phyloP scores from a whole-genome alignment of 1,140 invertebrate genomes.

The Drosophila santomea region DNA sequence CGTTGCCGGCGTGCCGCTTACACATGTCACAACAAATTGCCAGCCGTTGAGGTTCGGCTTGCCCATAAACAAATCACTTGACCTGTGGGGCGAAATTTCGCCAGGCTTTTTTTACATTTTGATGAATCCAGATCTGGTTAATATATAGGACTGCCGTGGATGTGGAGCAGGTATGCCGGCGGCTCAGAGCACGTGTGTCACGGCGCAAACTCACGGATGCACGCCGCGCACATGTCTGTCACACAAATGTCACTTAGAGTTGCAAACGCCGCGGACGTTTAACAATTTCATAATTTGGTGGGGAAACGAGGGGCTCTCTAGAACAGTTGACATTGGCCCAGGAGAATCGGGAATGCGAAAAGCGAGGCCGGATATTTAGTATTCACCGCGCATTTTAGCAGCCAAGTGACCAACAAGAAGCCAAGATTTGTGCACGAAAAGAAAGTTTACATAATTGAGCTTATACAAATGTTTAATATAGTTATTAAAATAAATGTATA shows the following conservation, averaged over 20 bases:
- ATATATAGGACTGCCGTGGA: conserved; percentile 5
- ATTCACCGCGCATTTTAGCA: conserved; percentile 33
- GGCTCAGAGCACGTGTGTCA: conserved; percentile 43
- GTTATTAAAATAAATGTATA: not conserved
- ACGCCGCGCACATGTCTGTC: conserved; percentile 76
- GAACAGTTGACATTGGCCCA: conserved; percentile 30
- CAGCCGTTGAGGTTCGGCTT: conserved; percentile 57
- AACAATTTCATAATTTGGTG: conserved; percentile 76
- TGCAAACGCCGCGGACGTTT: conserved; percentile 68
- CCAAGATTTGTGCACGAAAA: conserved; percentile 8
- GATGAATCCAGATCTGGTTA: conserved; percentile 18
- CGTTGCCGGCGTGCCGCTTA: conserved; percentile 60
- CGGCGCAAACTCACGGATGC: conserved; percentile 67
- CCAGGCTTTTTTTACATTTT: conserved; percentile 7
- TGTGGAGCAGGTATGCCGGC: conserved; percentile 6
- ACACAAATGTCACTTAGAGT: conserved; percentile 80
- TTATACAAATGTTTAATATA: not conserved
- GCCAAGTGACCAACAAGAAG: conserved; percentile 37
- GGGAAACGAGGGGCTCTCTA: conserved; percentile 18
- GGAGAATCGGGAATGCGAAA: conserved; percentile 22
- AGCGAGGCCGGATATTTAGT: conserved; percentile 26
- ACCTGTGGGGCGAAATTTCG: conserved; percentile 50
- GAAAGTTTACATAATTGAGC: not conserved
- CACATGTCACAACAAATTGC: conserved; percentile 80
- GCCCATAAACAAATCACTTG: conserved; percentile 73